phyloP scores from a whole-genome alignment of 2,797 vertebrate species.

The Petrocephalus schoutedeni region DNA sequence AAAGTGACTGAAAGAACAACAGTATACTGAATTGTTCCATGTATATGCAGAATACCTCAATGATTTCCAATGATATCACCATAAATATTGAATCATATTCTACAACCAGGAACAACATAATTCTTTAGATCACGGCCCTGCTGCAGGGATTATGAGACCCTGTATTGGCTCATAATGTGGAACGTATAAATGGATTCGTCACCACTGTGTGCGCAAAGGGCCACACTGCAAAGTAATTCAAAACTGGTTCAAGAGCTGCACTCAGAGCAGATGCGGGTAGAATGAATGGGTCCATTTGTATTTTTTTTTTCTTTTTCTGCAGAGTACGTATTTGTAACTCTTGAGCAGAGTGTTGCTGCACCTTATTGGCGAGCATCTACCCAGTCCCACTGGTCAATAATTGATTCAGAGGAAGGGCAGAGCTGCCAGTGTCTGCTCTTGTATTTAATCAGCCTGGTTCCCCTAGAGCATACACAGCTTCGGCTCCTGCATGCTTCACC shows the following conservation, averaged over 20 bases:
- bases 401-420: background rate
- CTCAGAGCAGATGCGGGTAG: background rate
- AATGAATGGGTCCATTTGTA: background rate
- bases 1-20: background rate
- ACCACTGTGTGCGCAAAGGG: background rate
- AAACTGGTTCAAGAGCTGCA: background rate
- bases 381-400: conserved; percentile 12
- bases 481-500: background rate
- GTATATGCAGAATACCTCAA: background rate
- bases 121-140: background rate
- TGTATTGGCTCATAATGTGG: background rate
- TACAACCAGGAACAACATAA: background rate
- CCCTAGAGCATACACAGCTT: background rate
- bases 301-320: background rate
- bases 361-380: background rate
- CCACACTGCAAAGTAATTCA: background rate
- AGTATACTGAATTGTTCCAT: background rate
- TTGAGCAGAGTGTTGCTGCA: background rate
- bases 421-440: background rate
- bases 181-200: background rate
- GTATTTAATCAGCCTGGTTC: conserved; percentile 8
- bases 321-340: background rate
- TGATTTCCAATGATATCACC: background rate
- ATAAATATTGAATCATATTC: background rate
- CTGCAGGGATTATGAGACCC: background rate